Evolutionary conservation across 2,888 invertebrate genomes (phyloP).

Genomic region (Tillus elongatus): DNA sequence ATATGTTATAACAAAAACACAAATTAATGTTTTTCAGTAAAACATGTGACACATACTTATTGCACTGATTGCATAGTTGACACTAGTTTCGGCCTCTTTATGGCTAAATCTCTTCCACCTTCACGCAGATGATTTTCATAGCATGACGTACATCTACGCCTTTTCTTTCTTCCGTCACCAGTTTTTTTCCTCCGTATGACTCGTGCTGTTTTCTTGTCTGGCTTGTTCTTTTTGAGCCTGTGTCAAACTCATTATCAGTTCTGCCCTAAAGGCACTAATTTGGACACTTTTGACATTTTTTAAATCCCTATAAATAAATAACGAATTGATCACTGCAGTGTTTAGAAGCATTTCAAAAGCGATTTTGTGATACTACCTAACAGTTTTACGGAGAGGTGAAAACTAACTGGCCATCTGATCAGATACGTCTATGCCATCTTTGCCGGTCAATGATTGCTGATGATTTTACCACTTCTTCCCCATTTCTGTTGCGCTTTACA

Average conservation of each 20-base stretch:
- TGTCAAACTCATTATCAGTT: conserved; percentile 1
- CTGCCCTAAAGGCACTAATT: conserved; percentile 1
- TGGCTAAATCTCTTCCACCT: too few species aligned
- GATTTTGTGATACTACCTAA: too few species aligned
- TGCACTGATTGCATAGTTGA: conserved; percentile 3
- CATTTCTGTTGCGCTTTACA: too few species aligned
- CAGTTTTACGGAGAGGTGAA: too few species aligned
- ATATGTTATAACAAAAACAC: too few species aligned
- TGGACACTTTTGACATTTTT: conserved; percentile 1
- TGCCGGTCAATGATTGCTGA: too few species aligned
- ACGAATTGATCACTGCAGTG: too few species aligned
- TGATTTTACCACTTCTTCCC: too few species aligned
- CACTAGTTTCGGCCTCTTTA: not conserved
- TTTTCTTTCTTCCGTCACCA: conserved; percentile 4
- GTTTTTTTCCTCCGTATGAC: conserved; percentile 3
- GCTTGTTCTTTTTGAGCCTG: conserved; percentile 1
- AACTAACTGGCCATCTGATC: too few species aligned
- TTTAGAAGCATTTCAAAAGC: too few species aligned
- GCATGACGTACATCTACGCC: not conserved
- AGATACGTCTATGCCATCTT: too few species aligned
- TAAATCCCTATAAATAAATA: not conserved
- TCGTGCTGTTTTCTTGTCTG: conserved; percentile 1
- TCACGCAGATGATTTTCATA: too few species aligned
- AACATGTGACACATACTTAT: conserved; percentile 1
- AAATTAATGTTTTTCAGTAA: conserved; percentile 4